Evolutionary conservation across 2,113 vertebrate species (phyloP).

Genomic region (Solea senegalensis): DNA sequence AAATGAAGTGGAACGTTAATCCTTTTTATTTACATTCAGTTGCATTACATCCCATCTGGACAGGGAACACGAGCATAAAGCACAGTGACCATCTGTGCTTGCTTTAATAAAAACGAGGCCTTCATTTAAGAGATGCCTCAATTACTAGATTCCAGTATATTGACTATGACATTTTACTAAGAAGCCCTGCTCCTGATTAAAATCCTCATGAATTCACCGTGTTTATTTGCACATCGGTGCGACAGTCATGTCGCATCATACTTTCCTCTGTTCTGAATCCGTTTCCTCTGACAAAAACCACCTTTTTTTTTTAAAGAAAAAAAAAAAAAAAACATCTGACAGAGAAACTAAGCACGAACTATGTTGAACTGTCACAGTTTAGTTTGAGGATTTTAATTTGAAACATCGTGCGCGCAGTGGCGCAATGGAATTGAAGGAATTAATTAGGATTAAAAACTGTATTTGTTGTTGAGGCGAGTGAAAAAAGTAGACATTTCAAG

Average conservation of each 20-base stretch:
- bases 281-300: not conserved
- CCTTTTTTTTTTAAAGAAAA: not conserved
- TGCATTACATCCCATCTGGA: too few species aligned
- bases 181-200: not conserved
- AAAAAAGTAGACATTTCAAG: too few species aligned
- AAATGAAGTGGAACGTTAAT: too few species aligned
- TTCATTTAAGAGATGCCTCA: not conserved
- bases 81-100: not conserved
- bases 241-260: not conserved
- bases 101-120: not conserved
- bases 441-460: too few species aligned
- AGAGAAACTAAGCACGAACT: not conserved
- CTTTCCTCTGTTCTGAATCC: not conserved
- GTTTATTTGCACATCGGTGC: not conserved
- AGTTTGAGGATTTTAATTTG: not conserved
- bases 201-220: not conserved
- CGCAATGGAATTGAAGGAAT: too few species aligned
- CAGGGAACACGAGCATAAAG: too few species aligned
- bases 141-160: too few species aligned
- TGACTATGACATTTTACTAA: not conserved
- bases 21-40: too few species aligned
- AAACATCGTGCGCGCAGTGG: not conserved
- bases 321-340: not conserved
- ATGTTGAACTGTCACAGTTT: not conserved
- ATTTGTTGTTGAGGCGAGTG: too few species aligned